A percentile compares a stretch with the other conserved stretches of the same genome.
Evolutionary conservation across 1,140 invertebrate genomes (phyloP).

Genomic region (Drosophila nigromelanica): DNA sequence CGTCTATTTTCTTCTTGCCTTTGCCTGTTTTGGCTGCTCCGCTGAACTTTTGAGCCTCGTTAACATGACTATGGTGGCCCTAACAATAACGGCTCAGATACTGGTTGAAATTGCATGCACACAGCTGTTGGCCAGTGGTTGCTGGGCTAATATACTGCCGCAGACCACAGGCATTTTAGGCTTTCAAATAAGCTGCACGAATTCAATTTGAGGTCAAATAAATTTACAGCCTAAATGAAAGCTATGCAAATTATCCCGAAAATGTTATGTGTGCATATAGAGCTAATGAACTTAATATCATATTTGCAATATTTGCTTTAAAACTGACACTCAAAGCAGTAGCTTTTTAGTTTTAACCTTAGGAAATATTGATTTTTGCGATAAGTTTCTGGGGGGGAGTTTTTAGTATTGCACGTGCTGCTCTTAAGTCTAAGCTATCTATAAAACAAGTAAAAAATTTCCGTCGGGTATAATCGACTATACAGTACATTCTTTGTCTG

Average conservation of each 20-base stretch:
- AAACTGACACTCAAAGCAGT: neutral
- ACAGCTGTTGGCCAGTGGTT: slow-evolving; percentile 36
- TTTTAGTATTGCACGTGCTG: too few relatives aligned
- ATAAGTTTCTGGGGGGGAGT: too few relatives aligned
- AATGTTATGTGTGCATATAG: neutral
- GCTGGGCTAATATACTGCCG: slow-evolving; percentile 44
- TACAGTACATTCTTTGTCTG: too few relatives aligned
- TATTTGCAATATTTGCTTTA: too few relatives aligned
- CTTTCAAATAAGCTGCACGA: slow-evolving; percentile 63
- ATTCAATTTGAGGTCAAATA: slow-evolving; percentile 47
- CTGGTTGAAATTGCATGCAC: neutral
- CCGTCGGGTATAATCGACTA: too few relatives aligned
- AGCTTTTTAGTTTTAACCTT: too few relatives aligned
- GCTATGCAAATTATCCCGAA: slow-evolving; percentile 23
- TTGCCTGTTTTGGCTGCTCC: slow-evolving; percentile 7
- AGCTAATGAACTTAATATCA: neutral
- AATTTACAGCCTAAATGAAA: slow-evolving; percentile 26
- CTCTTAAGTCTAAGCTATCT: too few relatives aligned
- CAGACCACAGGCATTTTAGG: slow-evolving; percentile 8
- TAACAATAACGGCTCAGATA: neutral
- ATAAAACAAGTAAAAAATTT: too few relatives aligned
- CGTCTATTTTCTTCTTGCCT: neutral
- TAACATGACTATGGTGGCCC: slow-evolving; percentile 34
- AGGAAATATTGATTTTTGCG: too few relatives aligned
- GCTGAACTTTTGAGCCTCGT: slow-evolving; percentile 32